Evolutionary conservation across 2,888 invertebrate genomes (phyloP).

Genomic region (Cephus nigrinus): DNA sequence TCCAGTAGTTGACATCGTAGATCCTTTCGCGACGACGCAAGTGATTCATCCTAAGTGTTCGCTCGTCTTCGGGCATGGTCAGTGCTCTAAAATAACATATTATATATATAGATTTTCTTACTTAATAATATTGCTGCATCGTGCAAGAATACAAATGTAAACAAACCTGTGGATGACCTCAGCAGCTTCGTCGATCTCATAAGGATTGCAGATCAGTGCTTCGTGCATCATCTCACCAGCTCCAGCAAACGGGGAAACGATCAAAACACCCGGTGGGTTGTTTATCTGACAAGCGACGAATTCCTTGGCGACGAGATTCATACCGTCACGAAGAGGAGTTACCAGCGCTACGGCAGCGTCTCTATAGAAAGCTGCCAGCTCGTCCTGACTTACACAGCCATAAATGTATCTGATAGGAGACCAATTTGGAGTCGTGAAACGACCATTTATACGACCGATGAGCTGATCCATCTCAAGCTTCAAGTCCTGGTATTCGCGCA

Average conservation of each 20-base stretch:
- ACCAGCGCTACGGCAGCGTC: slow-evolving; percentile 89
- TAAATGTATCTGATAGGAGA: slow-evolving; percentile 92
- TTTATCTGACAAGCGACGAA: slow-evolving; percentile 94
- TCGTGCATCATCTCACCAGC: slow-evolving; percentile 96
- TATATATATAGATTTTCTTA: not conserved
- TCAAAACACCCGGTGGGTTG: slow-evolving; percentile 84
- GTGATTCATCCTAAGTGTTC: slow-evolving; percentile 87
- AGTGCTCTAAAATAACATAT: slow-evolving; percentile 72
- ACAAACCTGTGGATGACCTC: slow-evolving; percentile 82
- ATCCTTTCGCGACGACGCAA: slow-evolving; percentile 82
- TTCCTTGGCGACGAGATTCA: slow-evolving; percentile 94
- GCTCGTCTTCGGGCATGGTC: slow-evolving; percentile 91
- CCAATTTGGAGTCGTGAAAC: slow-evolving; percentile 92
- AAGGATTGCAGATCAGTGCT: slow-evolving; percentile 89
- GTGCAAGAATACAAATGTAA: not conserved
- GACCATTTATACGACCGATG: slow-evolving; percentile 88
- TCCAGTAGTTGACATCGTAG: slow-evolving; percentile 90
- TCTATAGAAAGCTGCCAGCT: slow-evolving; percentile 86
- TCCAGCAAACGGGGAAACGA: slow-evolving; percentile 91
- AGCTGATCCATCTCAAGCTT: slow-evolving; percentile 92
- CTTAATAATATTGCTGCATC: not conserved
- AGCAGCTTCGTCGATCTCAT: slow-evolving; percentile 88
- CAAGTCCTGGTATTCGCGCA: slow-evolving; percentile 88
- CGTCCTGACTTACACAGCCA: slow-evolving; percentile 88
- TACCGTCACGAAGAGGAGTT: slow-evolving; percentile 88